Conservation (phyloP, 2,888 invertebrate species). For the Bibio marci region DNA sequence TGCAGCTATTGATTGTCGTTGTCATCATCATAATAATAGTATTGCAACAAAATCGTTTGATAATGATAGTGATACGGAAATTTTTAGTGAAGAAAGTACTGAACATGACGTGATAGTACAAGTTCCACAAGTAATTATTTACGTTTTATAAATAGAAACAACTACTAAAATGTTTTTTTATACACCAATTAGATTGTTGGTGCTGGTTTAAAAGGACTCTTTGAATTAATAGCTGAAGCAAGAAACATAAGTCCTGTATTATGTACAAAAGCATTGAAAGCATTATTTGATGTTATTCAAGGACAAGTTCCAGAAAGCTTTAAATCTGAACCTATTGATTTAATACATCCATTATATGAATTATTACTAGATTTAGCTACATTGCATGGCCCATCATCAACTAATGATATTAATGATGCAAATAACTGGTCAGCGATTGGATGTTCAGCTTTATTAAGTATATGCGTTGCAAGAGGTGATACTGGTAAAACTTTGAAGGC, state of each 20-base stretch:
- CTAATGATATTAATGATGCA: slow-evolving; percentile 30
- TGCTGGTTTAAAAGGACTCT: slow-evolving; percentile 69
- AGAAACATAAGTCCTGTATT: slow-evolving; percentile 63
- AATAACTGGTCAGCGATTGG: slow-evolving; percentile 69
- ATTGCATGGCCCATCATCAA: slow-evolving; percentile 38
- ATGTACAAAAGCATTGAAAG: slow-evolving; percentile 75
- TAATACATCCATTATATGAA: slow-evolving; percentile 64
- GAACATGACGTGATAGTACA: slow-evolving; percentile 33
- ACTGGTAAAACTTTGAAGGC: slow-evolving; percentile 80
- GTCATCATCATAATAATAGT: slow-evolving; percentile 16
- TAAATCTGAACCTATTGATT: slow-evolving; percentile 30
- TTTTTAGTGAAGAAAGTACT: slow-evolving; percentile 37
- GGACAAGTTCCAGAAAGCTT: slow-evolving; percentile 29
- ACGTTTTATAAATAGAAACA: background rate
- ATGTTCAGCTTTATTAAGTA: slow-evolving; percentile 77
- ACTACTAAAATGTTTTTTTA: slow-evolving; percentile 3
- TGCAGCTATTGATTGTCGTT: slow-evolving; percentile 23
- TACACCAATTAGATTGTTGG: slow-evolving; percentile 46
- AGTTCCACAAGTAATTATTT: slow-evolving; percentile 31
- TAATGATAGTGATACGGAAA: slow-evolving; percentile 29
- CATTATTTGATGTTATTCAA: slow-evolving; percentile 80
- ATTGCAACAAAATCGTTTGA: slow-evolving; percentile 12
- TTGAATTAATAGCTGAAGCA: slow-evolving; percentile 80
- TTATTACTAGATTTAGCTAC: slow-evolving; percentile 70
- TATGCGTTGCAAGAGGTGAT: slow-evolving; percentile 86